These are phyloP conservation scores for Scalopus aquaticus DNA, from an alignment of 2,113 vertebrate species.

Conservation along the genomic window DNA sequence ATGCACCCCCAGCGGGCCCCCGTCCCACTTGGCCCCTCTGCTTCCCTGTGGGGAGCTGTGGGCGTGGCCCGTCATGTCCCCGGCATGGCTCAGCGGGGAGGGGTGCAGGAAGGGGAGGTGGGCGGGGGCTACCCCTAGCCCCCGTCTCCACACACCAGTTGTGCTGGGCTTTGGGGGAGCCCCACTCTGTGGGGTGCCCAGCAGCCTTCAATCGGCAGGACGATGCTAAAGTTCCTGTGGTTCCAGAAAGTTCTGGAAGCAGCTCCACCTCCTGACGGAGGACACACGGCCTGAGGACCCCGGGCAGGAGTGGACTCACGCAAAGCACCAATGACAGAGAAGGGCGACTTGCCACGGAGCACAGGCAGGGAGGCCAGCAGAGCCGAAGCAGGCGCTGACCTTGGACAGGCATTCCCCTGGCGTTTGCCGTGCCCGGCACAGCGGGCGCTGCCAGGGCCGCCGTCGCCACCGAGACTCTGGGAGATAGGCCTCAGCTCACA, in stretches of 20 bases:
- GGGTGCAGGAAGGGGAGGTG: neutral
- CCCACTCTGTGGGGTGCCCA: fast-evolving
- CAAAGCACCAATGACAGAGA: neutral
- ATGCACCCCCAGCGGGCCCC: fast-evolving
- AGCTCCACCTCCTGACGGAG: neutral
- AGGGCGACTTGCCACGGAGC: neutral
- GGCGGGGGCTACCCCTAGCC: fast-evolving
- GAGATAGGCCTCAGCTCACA: neutral
- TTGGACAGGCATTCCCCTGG: fast-evolving
- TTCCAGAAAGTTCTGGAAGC: neutral
- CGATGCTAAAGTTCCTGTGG: neutral
- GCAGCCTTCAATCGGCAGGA: fast-evolving
- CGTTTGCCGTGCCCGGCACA: fast-evolving
- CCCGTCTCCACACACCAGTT: fast-evolving
- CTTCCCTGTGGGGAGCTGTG: neutral
- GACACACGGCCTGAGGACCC: neutral
- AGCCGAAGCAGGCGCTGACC: neutral
- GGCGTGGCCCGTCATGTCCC: too few species aligned
- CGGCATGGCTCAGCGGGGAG: fast-evolving
- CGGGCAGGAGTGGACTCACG: neutral
- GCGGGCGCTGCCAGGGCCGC: neutral
- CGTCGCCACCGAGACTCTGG: fast-evolving
- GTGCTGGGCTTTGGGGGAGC: fast-evolving
- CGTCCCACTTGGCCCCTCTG: neutral
- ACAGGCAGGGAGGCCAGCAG: neutral